Conservation (phyloP, 1,140 invertebrate species). For the Drosophila lini region DNA sequence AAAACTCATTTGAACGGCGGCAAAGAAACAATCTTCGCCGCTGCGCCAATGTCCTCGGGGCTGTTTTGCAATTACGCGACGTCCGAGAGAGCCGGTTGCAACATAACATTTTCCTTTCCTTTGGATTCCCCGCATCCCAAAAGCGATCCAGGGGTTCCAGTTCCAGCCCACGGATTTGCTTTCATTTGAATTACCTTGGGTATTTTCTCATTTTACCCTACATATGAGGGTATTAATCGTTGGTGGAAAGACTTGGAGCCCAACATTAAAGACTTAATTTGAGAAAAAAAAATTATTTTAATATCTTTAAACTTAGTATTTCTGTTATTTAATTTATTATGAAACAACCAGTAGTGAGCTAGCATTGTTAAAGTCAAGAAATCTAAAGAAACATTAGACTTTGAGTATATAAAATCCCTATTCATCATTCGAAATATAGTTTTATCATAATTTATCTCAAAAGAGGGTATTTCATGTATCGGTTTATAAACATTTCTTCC, state of each 20-base stretch:
- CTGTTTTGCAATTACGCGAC: slow-evolving; percentile 69
- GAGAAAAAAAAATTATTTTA: too few species aligned
- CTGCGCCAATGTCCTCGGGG: slow-evolving; percentile 50
- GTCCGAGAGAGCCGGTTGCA: slow-evolving; percentile 56
- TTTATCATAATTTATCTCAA: neutral
- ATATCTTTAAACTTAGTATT: neutral
- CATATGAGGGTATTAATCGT: neutral
- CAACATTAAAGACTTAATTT: too few species aligned
- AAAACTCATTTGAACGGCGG: slow-evolving; percentile 33
- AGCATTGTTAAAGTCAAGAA: neutral
- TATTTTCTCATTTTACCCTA: slow-evolving; percentile 22
- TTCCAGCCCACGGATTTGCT: slow-evolving; percentile 58
- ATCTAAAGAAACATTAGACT: neutral
- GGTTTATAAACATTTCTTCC: neutral
- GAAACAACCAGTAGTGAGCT: neutral
- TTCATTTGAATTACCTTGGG: slow-evolving; percentile 70
- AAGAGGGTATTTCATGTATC: slow-evolving; percentile 12
- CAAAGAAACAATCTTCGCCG: slow-evolving; percentile 22
- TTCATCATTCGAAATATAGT: neutral
- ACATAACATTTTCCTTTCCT: slow-evolving; percentile 49
- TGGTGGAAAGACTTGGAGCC: neutral
- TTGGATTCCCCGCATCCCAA: slow-evolving; percentile 4
- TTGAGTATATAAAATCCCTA: too few species aligned
- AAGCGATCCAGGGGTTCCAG: slow-evolving; percentile 24
- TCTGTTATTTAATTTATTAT: neutral